Evolutionary conservation across 2,113 vertebrate genomes (phyloP).

Genomic region (Coturnix japonica): DNA sequence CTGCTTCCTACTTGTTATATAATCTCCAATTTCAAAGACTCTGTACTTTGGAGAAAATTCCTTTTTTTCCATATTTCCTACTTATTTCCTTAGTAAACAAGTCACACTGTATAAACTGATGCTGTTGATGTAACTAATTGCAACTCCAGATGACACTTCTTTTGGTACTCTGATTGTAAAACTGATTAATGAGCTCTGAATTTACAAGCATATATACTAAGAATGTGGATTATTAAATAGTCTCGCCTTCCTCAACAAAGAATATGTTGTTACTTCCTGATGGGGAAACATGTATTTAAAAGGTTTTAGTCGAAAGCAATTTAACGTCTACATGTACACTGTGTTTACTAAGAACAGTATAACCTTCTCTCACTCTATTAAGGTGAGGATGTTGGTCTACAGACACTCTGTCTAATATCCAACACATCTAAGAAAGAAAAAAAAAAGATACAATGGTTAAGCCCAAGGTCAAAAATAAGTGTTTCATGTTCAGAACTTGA

Average conservation of each 20-base stretch:
- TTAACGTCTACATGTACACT: not conserved
- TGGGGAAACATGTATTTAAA: not conserved
- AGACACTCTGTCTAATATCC: not conserved
- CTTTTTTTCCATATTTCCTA: not conserved
- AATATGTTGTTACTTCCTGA: not conserved
- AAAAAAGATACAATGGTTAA: not conserved
- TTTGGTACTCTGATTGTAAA: constrained; percentile 51
- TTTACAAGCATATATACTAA: constrained; percentile 36
- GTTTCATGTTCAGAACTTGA: not conserved
- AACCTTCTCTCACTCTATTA: not conserved
- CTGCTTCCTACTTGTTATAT: not conserved
- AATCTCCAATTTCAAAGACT: constrained; percentile 13
- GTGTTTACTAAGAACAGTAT: not conserved
- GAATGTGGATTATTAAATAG: not conserved
- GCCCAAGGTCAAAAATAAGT: not conserved
- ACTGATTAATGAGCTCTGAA: constrained; percentile 54
- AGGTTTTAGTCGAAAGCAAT: not conserved
- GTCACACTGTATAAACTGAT: constrained; percentile 10
- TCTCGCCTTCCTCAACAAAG: not conserved
- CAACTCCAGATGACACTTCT: constrained; percentile 7
- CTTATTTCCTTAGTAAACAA: not conserved
- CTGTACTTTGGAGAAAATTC: not conserved
- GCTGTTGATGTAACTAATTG: constrained; percentile 15
- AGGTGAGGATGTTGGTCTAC: not conserved
- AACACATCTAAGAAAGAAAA: not conserved